These are phyloP conservation scores for Linnaemya vulpina DNA, from an alignment of 2,888 invertebrate genomes.

Conservation along the genomic window DNA sequence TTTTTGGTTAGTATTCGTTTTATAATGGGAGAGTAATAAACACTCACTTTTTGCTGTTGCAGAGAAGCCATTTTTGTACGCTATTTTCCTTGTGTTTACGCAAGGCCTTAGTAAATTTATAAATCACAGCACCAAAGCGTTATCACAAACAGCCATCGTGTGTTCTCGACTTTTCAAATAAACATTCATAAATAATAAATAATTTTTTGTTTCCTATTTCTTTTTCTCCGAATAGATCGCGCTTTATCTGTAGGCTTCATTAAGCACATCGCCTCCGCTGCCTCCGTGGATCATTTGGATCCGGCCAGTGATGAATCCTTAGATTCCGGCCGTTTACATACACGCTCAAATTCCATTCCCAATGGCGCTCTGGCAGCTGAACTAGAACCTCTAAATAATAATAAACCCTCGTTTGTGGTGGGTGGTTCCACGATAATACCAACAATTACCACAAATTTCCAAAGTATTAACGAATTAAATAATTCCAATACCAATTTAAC, in stretches of 20 bases:
- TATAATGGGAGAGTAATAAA: too few relatives aligned
- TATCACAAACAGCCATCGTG: too few relatives aligned
- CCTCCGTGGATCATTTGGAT: constrained; percentile 82
- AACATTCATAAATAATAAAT: not conserved
- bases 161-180: too few relatives aligned
- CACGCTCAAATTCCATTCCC: constrained; percentile 83
- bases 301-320: constrained; percentile 83
- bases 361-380: constrained; percentile 81
- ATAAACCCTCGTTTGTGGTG: constrained; percentile 78
- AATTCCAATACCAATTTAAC: constrained; percentile 78
- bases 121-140: too few relatives aligned
- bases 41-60: too few relatives aligned
- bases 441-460: constrained; percentile 77
- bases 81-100: too few relatives aligned
- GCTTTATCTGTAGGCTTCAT: constrained; percentile 81
- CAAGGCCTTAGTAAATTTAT: too few relatives aligned
- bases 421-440: constrained; percentile 78
- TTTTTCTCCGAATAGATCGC: constrained; percentile 76
- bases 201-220: not conserved
- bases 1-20: too few relatives aligned
- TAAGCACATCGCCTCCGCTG: constrained; percentile 81
- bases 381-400: constrained; percentile 78
- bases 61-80: too few relatives aligned
- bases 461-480: constrained; percentile 82
- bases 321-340: constrained; percentile 81